phyloP scores from a whole-genome alignment of 2,888 invertebrate genomes.

The Eristalis arbustorum region DNA sequence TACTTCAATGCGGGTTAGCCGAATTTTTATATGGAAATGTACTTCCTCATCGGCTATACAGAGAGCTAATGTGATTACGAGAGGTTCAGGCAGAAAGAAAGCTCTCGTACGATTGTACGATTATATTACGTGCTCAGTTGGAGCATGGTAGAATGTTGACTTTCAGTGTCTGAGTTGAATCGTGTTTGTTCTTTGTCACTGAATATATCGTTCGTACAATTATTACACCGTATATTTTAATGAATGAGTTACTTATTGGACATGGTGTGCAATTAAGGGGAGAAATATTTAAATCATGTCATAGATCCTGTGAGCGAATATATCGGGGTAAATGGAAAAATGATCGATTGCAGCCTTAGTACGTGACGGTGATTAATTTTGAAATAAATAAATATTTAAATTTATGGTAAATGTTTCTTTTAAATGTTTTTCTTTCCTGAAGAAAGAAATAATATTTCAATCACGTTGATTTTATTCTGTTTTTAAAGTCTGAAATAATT shows the following conservation, averaged over 20 bases:
- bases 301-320: not conserved
- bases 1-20: conserved; percentile 35
- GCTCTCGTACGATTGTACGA: not conserved
- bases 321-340: not conserved
- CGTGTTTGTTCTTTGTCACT: too few relatives aligned
- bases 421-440: too few relatives aligned
- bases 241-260: too few relatives aligned
- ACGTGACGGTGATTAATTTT: not conserved
- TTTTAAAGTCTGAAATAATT: too few relatives aligned
- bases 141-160: not conserved
- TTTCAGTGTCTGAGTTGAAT: not conserved
- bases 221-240: too few relatives aligned
- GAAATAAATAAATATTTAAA: not conserved
- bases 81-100: not conserved
- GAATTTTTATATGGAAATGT: conserved; percentile 51
- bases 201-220: too few relatives aligned
- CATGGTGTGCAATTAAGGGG: too few relatives aligned
- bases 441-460: too few relatives aligned
- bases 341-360: not conserved
- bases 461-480: not conserved
- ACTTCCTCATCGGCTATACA: conserved; percentile 33
- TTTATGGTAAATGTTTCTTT: too few relatives aligned
- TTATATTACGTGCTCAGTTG: not conserved
- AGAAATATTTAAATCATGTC: not conserved
- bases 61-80: conserved; percentile 7